Conservation (phyloP, 2,113 vertebrate genomes). For the Petromus typicus region DNA sequence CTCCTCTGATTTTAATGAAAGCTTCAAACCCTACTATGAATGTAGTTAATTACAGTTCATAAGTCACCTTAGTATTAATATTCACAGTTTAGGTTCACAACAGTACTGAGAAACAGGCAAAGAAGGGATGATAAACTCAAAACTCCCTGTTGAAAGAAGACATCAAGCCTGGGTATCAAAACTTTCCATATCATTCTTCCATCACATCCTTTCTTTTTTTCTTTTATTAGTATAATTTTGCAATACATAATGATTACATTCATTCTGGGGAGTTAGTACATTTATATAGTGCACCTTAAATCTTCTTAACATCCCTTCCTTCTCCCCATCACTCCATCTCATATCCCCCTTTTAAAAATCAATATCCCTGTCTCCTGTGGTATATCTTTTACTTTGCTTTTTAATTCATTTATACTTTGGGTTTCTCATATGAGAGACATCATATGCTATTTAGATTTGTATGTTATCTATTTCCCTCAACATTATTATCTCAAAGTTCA, state of each 20-base stretch:
- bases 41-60: background rate
- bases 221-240: background rate
- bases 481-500: background rate
- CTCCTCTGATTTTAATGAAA: background rate
- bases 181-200: background rate
- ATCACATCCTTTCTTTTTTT: background rate
- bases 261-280: background rate
- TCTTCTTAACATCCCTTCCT: background rate
- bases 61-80: background rate
- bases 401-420: background rate
- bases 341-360: background rate
- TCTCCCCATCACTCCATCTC: background rate
- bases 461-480: background rate
- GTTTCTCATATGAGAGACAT: background rate
- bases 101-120: background rate
- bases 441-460: background rate
- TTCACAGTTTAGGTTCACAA: background rate
- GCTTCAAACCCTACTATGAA: background rate
- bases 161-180: background rate
- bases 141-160: background rate
- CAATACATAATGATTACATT: background rate
- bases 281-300: background rate
- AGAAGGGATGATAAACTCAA: background rate
- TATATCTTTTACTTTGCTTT: background rate
- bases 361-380: background rate